Evolutionary conservation across 2,113 vertebrate genomes (phyloP), one percentile per base, ranked within the genome.

Genomic region (Strigops habroptila): DNA sequence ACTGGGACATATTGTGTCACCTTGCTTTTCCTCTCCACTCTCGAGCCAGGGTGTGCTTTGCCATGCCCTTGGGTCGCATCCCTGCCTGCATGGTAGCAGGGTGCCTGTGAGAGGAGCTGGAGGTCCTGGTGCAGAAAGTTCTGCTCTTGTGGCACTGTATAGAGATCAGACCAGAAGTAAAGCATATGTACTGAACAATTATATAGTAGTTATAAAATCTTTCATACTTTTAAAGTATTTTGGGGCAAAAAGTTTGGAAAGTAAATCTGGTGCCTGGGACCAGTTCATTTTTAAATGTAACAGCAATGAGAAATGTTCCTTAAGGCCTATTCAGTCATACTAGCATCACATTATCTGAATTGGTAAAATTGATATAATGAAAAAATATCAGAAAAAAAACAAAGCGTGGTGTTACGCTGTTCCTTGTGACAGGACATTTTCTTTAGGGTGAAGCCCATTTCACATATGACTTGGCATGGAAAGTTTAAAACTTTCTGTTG

Each of bases 291-390:
- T 76, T 85, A 62, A 86, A 81, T 52, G 44, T 71, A 59, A 28
- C 0, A 0, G 37, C 33, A 53, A 13, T 78, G 48, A 81, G 48
- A 57, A 75, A 33, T 65, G 27, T 91, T 95, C 78, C 79, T 91
- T 81, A 44, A 80, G 70, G 60, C 64, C 64, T 93, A 87, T 93
- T 82, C 37, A 57, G 59, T 85, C 59, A 33, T 82, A 62, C 78
- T 64, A 69, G 31, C 74, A 39, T 68, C n/a, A 59, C 27, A 46
- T 82, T 67, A 44, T 69, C 46, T 5, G 8, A 52, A 73, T 1
- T 64, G 49, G 41, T 73, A 23, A 87, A 78, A 37, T 21, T 39
- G 27, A 14, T 85, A 27, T 1, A 60, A 30, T 48, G 43, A 87
- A 52, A 27, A 25, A 67, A 24, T 82, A n/a, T 75, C 62, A 59